A percentile compares a stretch with the other conserved stretches of the same genome.
phyloP scores from a whole-genome alignment of 1,140 invertebrate species.

The Apis dorsata region DNA sequence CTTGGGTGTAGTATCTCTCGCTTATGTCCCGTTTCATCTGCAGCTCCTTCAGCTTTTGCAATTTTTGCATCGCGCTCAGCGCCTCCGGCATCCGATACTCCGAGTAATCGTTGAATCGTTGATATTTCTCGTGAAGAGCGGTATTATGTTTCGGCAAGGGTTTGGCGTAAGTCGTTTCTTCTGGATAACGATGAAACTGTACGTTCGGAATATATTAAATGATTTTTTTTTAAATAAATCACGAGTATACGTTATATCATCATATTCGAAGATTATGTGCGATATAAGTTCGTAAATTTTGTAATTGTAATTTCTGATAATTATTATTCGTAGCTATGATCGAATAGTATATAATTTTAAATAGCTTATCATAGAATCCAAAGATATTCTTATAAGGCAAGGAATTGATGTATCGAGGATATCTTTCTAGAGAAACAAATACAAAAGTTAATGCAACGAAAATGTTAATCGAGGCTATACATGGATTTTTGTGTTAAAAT shows the following conservation, averaged over 20 bases:
- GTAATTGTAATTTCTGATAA: too few relatives aligned
- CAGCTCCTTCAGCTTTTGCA: constrained; percentile 55
- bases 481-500: background rate
- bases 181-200: background rate
- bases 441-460: too few relatives aligned
- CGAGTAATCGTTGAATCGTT: background rate
- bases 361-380: too few relatives aligned
- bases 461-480: too few relatives aligned
- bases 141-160: background rate
- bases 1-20: constrained; percentile 61
- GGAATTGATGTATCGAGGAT: too few relatives aligned
- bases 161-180: constrained; percentile 14
- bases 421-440: too few relatives aligned
- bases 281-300: too few relatives aligned
- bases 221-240: background rate
- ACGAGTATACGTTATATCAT: too few relatives aligned
- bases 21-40: constrained; percentile 53
- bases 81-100: constrained; percentile 27
- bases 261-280: background rate
- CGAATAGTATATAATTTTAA: too few relatives aligned
- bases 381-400: too few relatives aligned
- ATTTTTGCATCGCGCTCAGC: constrained; percentile 41
- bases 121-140: background rate
- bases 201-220: too few relatives aligned
- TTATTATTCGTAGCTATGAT: too few relatives aligned